Conservation (phyloP, 2,797 vertebrate genomes). For the Rhinella marina region DNA sequence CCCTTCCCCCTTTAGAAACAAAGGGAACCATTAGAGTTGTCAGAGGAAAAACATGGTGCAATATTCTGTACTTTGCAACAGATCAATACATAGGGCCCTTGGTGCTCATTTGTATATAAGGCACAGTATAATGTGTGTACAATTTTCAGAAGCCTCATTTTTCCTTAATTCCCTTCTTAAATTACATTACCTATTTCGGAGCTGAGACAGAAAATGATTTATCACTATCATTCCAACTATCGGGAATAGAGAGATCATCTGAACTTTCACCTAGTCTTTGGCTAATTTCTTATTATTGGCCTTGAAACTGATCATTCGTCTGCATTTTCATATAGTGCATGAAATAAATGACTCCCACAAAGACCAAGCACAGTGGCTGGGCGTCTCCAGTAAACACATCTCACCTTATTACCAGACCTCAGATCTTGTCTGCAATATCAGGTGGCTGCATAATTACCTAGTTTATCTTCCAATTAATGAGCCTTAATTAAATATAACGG, state of each 20-base stretch:
- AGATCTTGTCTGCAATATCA: not conserved
- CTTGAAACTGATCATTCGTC: slow-evolving; percentile 22
- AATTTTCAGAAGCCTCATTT: not conserved
- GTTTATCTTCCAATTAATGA: not conserved
- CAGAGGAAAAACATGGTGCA: not conserved
- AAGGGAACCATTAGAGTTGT: not conserved
- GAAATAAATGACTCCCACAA: slow-evolving; percentile 6
- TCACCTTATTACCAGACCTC: not conserved
- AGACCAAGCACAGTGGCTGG: not conserved
- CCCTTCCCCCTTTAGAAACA: too few relatives aligned
- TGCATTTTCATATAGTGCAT: not conserved
- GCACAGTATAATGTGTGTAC: too few relatives aligned
- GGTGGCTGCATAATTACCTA: not conserved
- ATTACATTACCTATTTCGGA: not conserved
- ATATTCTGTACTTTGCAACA: not conserved
- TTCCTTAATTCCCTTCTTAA: not conserved
- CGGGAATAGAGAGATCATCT: not conserved
- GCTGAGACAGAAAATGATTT: not conserved
- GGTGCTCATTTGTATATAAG: not conserved
- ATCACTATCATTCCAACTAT: not conserved
- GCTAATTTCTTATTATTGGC: slow-evolving; percentile 8
- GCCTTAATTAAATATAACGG: slow-evolving; percentile 9
- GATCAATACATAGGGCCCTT: not conserved
- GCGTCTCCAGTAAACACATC: not conserved
- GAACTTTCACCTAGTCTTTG: not conserved